Evolutionary conservation across 2,888 invertebrate genomes (phyloP).

Genomic region (Teinopalpus imperialis): DNA sequence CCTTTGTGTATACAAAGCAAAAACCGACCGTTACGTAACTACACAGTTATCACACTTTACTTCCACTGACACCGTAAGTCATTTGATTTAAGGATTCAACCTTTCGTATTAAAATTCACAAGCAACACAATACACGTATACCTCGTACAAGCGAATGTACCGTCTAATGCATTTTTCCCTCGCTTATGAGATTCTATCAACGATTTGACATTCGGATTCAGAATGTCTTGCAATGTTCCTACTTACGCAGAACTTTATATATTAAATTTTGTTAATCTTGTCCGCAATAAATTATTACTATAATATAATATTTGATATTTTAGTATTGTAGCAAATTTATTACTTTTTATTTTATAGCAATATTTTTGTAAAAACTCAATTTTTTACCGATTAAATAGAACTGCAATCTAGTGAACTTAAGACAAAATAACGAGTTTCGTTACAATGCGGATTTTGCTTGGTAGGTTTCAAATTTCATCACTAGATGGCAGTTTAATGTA

Average conservation of each 20-base stretch:
- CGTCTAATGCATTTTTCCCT: slow-evolving; percentile 40
- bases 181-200: slow-evolving; percentile 26
- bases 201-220: slow-evolving; percentile 25
- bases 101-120: slow-evolving; percentile 22
- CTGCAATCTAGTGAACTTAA: slow-evolving; percentile 30
- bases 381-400: no score
- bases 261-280: no score
- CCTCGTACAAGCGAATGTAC: slow-evolving; percentile 21
- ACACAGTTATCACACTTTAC: neutral
- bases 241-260: neutral
- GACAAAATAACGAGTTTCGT: no score
- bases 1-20: neutral
- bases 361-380: no score
- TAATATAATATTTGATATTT: no score
- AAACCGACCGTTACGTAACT: slow-evolving; percentile 25
- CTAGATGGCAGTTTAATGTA: no score
- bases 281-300: no score
- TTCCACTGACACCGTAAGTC: neutral
- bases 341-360: no score
- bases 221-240: slow-evolving; percentile 13
- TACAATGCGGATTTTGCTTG: no score
- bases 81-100: slow-evolving; percentile 8
- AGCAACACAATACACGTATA: slow-evolving; percentile 29
- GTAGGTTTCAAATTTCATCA: no score
- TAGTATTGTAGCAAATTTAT: no score